These are phyloP conservation scores for Pelodiscus sinensis DNA, from an alignment of 2,113 vertebrate genomes.

Conservation along the genomic window DNA sequence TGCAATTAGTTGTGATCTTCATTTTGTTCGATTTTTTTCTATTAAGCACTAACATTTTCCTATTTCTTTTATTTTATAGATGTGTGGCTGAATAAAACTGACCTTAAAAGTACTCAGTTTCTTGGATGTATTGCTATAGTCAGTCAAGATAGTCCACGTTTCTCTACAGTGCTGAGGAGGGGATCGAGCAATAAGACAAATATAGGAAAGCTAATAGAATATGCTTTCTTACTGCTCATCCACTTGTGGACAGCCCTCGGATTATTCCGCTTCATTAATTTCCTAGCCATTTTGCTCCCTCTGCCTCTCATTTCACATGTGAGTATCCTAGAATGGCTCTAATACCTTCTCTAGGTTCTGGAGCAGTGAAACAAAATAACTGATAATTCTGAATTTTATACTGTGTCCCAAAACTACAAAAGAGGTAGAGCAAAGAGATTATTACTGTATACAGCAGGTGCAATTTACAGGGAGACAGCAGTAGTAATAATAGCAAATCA, in stretches of 20 bases:
- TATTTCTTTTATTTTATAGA: neutral
- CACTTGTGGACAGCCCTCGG: neutral
- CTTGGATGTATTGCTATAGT: neutral
- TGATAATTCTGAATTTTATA: neutral
- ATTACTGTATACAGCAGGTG: neutral
- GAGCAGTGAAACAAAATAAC: constrained; percentile 26
- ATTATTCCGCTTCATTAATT: constrained; percentile 13
- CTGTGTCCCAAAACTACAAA: neutral
- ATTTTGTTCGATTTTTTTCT: neutral
- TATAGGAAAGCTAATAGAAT: neutral
- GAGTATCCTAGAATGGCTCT: neutral
- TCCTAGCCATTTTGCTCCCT: constrained; percentile 5
- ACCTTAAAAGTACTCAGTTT: neutral
- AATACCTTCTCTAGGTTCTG: neutral
- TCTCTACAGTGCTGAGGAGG: neutral
- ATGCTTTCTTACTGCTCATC: neutral
- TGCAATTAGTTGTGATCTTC: neutral
- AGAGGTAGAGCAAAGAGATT: neutral
- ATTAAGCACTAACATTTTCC: neutral
- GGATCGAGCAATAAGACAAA: neutral
- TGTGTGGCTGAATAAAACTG: neutral
- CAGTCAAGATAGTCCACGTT: neutral
- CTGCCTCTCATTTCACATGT: constrained; percentile 12
- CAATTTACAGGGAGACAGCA: neutral
- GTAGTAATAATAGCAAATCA: neutral